Conservation (phyloP, 2,888 invertebrate genomes). For the Phlogophora meticulosa region DNA sequence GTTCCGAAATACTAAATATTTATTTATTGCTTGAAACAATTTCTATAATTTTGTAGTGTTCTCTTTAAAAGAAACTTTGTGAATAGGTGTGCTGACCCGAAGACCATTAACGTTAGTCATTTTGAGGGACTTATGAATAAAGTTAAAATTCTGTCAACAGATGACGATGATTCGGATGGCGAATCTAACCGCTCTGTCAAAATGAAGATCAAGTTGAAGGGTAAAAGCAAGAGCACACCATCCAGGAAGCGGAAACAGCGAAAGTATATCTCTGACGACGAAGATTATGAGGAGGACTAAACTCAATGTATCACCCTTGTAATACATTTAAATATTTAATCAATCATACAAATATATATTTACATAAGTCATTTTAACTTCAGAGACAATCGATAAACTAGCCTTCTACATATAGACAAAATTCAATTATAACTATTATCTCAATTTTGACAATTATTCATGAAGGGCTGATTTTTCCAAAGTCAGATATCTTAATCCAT, state of each 20-base stretch:
- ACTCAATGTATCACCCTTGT: slow-evolving; percentile 41
- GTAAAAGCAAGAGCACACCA: slow-evolving; percentile 87
- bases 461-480: no score
- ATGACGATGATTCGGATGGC: slow-evolving; percentile 92
- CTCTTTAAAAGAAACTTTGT: no score
- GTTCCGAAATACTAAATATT: no score
- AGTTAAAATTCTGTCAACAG: slow-evolving; percentile 63
- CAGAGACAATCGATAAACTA: slow-evolving; percentile 35
- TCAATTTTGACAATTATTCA: slow-evolving; percentile 36
- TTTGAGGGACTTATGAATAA: not conserved
- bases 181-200: slow-evolving; percentile 92
- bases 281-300: slow-evolving; percentile 92
- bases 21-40: no score
- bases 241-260: slow-evolving; percentile 91
- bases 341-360: slow-evolving; percentile 16
- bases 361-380: slow-evolving; percentile 27
- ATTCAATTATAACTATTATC: slow-evolving; percentile 25
- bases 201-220: slow-evolving; percentile 94
- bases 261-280: slow-evolving; percentile 93
- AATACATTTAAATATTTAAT: slow-evolving; percentile 30
- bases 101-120: no score
- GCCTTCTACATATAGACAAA: slow-evolving; percentile 19
- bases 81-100: no score
- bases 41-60: no score
- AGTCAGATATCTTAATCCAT: no score